phyloP scores from a whole-genome alignment of 2,113 vertebrate genomes.

The Haemorhous mexicanus region DNA sequence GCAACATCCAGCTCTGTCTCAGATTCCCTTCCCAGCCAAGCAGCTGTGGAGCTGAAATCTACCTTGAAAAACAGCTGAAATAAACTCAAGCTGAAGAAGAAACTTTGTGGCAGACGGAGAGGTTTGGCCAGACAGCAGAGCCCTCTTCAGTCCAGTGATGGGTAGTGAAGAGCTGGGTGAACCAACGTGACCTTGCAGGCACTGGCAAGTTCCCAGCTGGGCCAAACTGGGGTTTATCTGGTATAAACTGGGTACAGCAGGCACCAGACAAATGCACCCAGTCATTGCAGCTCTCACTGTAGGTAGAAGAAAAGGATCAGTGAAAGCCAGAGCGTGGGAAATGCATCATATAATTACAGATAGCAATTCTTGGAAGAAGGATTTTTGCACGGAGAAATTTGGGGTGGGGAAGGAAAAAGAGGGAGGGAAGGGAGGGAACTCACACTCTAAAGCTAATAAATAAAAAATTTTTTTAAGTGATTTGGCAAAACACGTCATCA shows the following conservation, averaged over 20 bases:
- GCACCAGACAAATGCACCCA: neutral
- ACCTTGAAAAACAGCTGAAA: neutral
- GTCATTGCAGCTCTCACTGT: neutral
- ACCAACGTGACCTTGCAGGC: neutral
- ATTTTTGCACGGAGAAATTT: neutral
- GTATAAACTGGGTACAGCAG: neutral
- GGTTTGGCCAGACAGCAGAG: constrained; percentile 51
- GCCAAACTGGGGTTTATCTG: constrained; percentile 12
- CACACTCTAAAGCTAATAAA: constrained; percentile 13
- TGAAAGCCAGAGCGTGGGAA: neutral
- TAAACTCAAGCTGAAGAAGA: neutral
- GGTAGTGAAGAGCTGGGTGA: constrained; percentile 29
- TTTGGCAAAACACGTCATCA: constrained; percentile 26
- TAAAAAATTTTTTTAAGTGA: neutral
- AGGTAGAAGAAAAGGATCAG: neutral
- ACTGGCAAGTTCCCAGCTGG: neutral
- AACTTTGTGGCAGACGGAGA: neutral
- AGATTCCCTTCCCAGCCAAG: neutral
- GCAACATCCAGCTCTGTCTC: neutral
- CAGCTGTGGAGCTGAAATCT: constrained; percentile 11
- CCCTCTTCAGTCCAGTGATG: constrained; percentile 47
- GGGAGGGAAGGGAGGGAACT: neutral
- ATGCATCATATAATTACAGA: neutral
- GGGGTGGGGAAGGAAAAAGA: neutral
- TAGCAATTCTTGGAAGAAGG: neutral